Evolutionary conservation across 2,888 invertebrate species (phyloP).

Genomic region (Aspidiotus rigidus): DNA sequence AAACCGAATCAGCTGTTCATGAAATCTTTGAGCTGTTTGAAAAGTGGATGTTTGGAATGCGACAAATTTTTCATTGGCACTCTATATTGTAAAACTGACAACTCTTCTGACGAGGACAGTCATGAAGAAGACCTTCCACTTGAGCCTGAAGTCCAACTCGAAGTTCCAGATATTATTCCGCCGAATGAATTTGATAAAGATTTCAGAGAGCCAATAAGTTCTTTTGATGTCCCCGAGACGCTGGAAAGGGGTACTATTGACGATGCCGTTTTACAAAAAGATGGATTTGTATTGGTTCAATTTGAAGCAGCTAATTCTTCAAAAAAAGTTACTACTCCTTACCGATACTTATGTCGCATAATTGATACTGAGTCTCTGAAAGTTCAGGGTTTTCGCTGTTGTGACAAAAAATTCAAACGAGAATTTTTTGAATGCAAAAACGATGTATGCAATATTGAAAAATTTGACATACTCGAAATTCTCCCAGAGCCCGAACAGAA

Average conservation of each 20-base stretch:
- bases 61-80: not conserved
- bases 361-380: not conserved
- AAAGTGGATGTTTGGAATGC: constrained; percentile 2
- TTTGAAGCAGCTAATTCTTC: not conserved
- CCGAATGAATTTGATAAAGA: no score
- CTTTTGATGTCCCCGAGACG: not conserved
- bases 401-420: constrained; percentile 1
- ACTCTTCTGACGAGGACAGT: not conserved
- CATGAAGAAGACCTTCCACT: not conserved
- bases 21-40: constrained; percentile 1
- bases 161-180: no score
- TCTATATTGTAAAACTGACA: not conserved
- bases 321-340: not conserved
- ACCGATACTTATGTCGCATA: not conserved
- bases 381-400: constrained; percentile 1
- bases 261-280: not conserved
- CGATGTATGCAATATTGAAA: not conserved
- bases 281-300: not conserved
- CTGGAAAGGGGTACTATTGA: not conserved
- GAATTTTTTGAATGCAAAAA: not conserved
- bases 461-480: not conserved
- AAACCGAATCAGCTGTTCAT: not conserved
- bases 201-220: not conserved
- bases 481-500: constrained; percentile 1
- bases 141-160: no score